Base-by-base conservation (phyloP, 2,113 vertebrate species). In the Hiodon tergisus region DNA sequence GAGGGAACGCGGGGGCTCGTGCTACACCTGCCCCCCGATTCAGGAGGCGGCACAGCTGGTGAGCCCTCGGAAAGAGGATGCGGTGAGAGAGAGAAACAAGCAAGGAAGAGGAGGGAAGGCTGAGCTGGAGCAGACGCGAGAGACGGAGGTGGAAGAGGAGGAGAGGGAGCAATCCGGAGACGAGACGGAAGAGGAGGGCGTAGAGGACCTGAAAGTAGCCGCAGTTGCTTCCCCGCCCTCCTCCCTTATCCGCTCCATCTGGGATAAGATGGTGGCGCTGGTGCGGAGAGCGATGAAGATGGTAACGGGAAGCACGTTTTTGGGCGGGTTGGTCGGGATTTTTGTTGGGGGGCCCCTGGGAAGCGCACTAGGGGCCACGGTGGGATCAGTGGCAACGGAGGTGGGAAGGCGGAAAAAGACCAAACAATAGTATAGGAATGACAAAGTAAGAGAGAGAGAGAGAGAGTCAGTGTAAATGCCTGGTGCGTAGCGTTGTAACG, bases 371-470 rank as follows among this genome's bases (percentile, higher is more conserved):
- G 91, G 90, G 2, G 86, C 89, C 76, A 85, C 90, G 0, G 88
- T 91, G 72, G 90, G 91, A 2, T 91, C 90, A 0, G 86, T 91
- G 73, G 91, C 88, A 4, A 90, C 88, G 1, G 91, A 92, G 71
- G 84, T 92, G 78, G 79, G 81, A 9, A 85, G 85, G 71, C 83
- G 91, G 46, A 90, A 87, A 74, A 81, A 85, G 80, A 50, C 0
- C 80, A 88, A 80, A 53, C 53, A 73, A 69, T 69, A 77, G 2
- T 81, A 73, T 72, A 69, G 31, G 47, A 55, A 7, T 16, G 1
- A 9, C 1, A 31, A 31, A 31, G 0, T 31, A 31, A 31, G 31
- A 31, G 4, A 48, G 2, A 66, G 2, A 9, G 48, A 46, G 2
- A 66, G 8, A 31, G 61, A 48, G 17, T 3, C 46, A 66, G 4